Percentiles rank a stretch among this genome's conserved stretches.
These are phyloP conservation scores for Marmota monax DNA, from an alignment of 2,113 vertebrate species.

Conservation along the genomic window DNA sequence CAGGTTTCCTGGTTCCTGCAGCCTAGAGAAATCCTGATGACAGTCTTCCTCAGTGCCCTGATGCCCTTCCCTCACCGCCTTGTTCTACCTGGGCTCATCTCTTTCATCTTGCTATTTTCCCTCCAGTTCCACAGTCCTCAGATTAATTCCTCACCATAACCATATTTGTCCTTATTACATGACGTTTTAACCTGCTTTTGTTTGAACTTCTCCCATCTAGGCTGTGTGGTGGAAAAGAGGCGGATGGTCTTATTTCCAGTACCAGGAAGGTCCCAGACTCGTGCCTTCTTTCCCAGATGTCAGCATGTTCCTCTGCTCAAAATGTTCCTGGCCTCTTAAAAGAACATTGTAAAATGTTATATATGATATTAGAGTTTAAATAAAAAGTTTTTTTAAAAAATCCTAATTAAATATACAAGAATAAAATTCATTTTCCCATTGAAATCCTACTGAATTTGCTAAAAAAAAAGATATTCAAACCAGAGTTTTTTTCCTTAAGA, in stretches of 20 bases:
- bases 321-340: background rate
- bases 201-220: background rate
- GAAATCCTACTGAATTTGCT: background rate
- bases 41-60: background rate
- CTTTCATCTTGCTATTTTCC: background rate
- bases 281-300: background rate
- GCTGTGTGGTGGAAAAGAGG: no score
- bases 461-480: background rate
- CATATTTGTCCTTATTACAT: background rate
- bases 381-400: constrained; percentile 9
- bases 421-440: background rate
- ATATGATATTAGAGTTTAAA: background rate
- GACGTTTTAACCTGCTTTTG: background rate
- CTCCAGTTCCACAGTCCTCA: background rate
- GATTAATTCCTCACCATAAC: background rate
- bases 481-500: constrained; percentile 13
- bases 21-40: background rate
- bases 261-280: background rate
- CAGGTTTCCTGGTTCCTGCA: background rate
- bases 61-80: background rate
- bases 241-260: background rate
- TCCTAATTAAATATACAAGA: background rate
- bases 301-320: background rate
- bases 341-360: background rate
- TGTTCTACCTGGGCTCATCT: background rate